A percentile compares a stretch with the other conserved stretches of the same genome.
Conservation (phyloP, 2,113 vertebrate genomes). For the Taurulus bubalis region DNA sequence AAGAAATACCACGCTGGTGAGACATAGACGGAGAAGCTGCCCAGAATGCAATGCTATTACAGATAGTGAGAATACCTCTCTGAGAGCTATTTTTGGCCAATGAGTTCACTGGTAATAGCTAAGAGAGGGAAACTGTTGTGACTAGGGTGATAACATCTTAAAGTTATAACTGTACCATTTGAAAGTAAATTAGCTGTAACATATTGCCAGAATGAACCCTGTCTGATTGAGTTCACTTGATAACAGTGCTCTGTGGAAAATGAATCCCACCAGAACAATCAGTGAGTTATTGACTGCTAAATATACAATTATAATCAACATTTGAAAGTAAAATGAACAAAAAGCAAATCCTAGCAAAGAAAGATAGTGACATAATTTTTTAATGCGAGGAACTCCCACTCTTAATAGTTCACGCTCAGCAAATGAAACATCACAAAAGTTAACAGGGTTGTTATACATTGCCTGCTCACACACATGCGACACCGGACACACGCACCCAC, state of each 20-base stretch:
- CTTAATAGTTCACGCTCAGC: background rate
- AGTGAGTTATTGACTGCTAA: no score
- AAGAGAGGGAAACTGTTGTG: background rate
- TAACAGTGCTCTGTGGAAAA: background rate
- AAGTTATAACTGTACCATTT: background rate
- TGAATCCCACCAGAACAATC: background rate
- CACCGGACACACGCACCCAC: background rate
- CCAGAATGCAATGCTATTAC: background rate
- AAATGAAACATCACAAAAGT: background rate
- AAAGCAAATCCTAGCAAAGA: background rate
- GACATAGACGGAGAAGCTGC: background rate
- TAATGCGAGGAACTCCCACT: no score
- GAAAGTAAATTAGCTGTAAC: background rate
- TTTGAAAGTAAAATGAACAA: no score
- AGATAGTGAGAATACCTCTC: background rate
- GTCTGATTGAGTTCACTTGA: background rate
- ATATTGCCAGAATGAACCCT: background rate
- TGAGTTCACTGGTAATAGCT: background rate
- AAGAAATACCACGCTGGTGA: constrained; percentile 1
- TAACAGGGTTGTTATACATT: background rate
- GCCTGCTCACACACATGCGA: background rate
- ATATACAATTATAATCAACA: background rate
- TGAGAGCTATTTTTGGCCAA: background rate
- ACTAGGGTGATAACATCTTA: background rate
- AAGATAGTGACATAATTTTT: background rate